These are phyloP conservation scores for Cephus spinipes DNA, from an alignment of 2,888 invertebrate species.

Conservation along the genomic window DNA sequence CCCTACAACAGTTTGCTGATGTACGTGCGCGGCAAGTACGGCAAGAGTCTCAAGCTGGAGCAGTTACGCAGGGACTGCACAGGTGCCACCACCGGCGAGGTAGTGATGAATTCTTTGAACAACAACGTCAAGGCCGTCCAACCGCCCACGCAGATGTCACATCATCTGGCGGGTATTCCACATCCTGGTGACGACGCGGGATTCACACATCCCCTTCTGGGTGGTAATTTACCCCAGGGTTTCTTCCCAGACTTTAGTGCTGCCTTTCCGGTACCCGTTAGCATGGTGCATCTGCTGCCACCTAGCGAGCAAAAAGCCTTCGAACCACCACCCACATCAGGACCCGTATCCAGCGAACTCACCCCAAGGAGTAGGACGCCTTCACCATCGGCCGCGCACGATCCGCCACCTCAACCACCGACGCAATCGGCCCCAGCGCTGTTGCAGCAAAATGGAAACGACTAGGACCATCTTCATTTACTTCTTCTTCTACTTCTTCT, in stretches of 20 bases:
- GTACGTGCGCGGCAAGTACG: conserved; percentile 93
- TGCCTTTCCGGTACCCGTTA: conserved; percentile 85
- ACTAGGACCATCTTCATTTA: conserved; percentile 67
- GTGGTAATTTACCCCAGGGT: conserved; percentile 73
- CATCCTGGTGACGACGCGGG: conserved; percentile 48
- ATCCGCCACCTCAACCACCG: conserved; percentile 70
- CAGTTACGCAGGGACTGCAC: conserved; percentile 90
- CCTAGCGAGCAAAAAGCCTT: conserved; percentile 81
- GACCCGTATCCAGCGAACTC: conserved; percentile 29
- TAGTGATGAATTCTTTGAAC: conserved; percentile 69
- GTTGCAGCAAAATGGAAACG: conserved; percentile 84
- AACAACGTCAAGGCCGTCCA: conserved; percentile 71
- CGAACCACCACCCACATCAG: conserved; percentile 65
- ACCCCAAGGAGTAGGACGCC: conserved; percentile 49
- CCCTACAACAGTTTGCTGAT: conserved; percentile 93
- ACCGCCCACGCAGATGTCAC: conserved; percentile 48
- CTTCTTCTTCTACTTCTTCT: not conserved
- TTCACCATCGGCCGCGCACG: conserved; percentile 51
- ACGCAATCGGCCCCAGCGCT: conserved; percentile 73
- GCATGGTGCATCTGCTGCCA: conserved; percentile 86
- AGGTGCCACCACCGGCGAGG: conserved; percentile 81
- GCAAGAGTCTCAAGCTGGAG: conserved; percentile 90
- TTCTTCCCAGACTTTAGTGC: conserved; percentile 86
- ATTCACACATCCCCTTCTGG: conserved; percentile 56
- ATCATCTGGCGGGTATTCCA: conserved; percentile 47